A percentile compares a stretch with the other conserved stretches of the same genome.
Evolutionary conservation across 2,113 vertebrate species (phyloP).

Genomic region (Eurypyga helias): DNA sequence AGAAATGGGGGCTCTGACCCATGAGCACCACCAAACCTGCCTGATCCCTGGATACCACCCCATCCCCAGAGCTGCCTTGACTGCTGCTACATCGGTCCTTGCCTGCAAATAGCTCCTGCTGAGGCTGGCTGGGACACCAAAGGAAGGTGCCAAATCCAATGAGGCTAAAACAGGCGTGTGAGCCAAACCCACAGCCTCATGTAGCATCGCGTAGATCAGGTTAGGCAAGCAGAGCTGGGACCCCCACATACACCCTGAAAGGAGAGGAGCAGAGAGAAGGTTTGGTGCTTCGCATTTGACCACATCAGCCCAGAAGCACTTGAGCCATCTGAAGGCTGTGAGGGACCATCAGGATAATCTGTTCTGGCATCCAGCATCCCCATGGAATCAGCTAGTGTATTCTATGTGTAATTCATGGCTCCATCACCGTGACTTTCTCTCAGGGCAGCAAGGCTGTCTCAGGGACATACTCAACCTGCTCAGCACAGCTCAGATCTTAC

Average conservation of each 20-base stretch:
- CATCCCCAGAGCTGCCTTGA: not conserved
- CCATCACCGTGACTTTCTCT: not conserved
- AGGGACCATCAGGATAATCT: not conserved
- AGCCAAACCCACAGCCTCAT: not conserved
- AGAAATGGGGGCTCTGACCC: not conserved
- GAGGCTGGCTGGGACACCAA: not conserved
- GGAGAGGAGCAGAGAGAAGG: not conserved
- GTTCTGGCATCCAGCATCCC: not conserved
- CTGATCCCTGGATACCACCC: not conserved
- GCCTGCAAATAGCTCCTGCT: not conserved
- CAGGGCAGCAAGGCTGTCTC: not conserved
- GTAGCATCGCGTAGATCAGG: not conserved
- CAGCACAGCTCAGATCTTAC: not conserved
- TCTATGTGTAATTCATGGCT: not conserved
- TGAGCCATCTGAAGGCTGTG: not conserved
- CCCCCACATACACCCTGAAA: fast-evolving
- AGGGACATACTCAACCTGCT: not conserved
- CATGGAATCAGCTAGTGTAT: not conserved
- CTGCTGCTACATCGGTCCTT: not conserved
- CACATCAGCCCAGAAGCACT: not conserved
- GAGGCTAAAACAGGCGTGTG: fast-evolving
- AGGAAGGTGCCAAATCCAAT: not conserved
- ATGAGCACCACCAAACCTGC: not conserved
- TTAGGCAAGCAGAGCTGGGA: not conserved
- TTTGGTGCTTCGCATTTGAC: not conserved